Conservation (phyloP, 2,113 vertebrate species). For the Pelmatolapia mariae region DNA sequence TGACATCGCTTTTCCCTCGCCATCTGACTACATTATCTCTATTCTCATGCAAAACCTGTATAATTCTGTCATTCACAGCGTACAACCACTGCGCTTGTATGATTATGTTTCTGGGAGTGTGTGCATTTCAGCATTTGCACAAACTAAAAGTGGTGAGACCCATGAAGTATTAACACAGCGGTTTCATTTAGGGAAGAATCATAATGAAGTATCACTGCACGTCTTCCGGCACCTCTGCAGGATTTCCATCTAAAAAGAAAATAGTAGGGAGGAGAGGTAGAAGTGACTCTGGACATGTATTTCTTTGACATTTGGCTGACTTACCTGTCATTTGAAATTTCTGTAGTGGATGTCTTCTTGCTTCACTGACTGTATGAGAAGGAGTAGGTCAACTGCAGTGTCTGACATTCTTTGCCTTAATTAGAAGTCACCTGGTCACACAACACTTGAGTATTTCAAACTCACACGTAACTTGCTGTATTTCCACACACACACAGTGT, state of each 20-base stretch:
- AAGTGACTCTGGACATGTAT: constrained; percentile 35
- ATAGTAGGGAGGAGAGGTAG: not conserved
- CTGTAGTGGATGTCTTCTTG: constrained; percentile 28
- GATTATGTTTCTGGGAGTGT: not conserved
- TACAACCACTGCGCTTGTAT: not conserved
- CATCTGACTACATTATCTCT: constrained; percentile 53
- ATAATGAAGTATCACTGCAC: constrained; percentile 8
- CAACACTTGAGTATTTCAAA: not conserved
- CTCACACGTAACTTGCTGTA: not conserved
- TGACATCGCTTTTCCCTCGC: constrained; percentile 45
- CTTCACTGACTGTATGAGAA: constrained; percentile 7
- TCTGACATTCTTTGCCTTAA: constrained; percentile 38
- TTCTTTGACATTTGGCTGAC: constrained; percentile 48
- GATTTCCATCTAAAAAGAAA: constrained; percentile 2
- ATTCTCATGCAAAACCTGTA: constrained; percentile 55
- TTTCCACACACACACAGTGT: not conserved
- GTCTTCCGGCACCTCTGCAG: not conserved
- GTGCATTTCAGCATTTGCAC: not conserved
- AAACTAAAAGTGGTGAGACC: not conserved
- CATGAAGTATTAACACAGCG: not conserved
- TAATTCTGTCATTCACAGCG: constrained; percentile 43
- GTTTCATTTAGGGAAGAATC: constrained; percentile 22
- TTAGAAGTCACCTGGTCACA: constrained; percentile 20
- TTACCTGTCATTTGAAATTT: constrained; percentile 44
- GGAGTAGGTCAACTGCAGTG: constrained; percentile 17